Conservation (phyloP, 2,797 vertebrate species). For the Percopsis omiscomaycus region DNA sequence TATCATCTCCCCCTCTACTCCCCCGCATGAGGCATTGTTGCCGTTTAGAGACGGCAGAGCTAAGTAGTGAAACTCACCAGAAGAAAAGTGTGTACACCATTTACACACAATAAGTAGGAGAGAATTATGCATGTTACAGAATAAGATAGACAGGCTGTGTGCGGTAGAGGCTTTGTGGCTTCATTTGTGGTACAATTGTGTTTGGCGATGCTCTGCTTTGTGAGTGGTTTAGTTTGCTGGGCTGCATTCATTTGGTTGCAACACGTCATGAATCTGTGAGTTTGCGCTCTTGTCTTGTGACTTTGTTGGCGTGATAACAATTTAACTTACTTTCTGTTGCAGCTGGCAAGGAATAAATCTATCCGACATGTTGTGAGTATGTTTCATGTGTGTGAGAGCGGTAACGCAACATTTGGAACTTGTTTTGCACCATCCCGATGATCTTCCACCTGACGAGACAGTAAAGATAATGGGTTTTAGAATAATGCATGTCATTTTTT, state of each 20-base stretch:
- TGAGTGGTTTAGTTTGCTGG: too few species aligned
- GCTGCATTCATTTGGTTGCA: too few species aligned
- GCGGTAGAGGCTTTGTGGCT: too few species aligned
- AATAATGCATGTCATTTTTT: too few species aligned
- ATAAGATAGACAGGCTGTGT: too few species aligned
- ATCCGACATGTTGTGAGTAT: slow-evolving; percentile 72
- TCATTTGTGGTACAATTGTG: too few species aligned
- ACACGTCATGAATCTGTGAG: background rate
- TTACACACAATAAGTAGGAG: too few species aligned
- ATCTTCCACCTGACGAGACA: background rate
- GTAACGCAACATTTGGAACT: background rate
- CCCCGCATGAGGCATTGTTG: background rate
- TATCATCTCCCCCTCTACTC: background rate
- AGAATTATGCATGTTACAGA: too few species aligned
- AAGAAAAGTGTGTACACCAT: too few species aligned
- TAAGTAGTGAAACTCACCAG: too few species aligned
- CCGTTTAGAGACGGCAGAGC: background rate
- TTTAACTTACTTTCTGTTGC: slow-evolving; percentile 43
- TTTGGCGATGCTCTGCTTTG: too few species aligned
- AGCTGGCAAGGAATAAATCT: slow-evolving; percentile 70
- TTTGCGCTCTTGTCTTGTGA: slow-evolving; percentile 15
- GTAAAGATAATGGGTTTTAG: background rate
- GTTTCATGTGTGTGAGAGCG: slow-evolving; percentile 13
- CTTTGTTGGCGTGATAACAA: slow-evolving; percentile 21
- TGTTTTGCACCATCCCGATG: background rate